Conservation (phyloP, 2,113 vertebrate genomes). For the Oncorhynchus kisutch region DNA sequence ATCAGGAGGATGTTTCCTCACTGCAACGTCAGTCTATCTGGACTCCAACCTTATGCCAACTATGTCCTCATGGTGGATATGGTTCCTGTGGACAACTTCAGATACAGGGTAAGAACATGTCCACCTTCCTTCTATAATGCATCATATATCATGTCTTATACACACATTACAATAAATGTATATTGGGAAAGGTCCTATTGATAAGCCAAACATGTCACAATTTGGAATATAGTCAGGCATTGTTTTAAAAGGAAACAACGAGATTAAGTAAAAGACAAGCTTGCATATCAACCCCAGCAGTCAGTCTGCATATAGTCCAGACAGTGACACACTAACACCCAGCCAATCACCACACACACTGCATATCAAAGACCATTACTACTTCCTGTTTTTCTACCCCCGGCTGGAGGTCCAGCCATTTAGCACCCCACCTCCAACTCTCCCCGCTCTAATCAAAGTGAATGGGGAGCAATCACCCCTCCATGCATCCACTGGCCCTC, state of each 20-base stretch:
- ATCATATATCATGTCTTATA: too few relatives aligned
- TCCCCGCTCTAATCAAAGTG: slow-evolving; percentile 69
- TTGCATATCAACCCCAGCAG: not conserved
- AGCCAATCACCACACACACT: slow-evolving; percentile 38
- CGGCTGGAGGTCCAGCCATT: slow-evolving; percentile 64
- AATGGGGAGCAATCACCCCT: slow-evolving; percentile 74
- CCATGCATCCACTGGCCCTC: slow-evolving; percentile 30
- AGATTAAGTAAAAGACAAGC: not conserved
- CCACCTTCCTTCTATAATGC: not conserved
- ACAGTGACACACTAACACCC: slow-evolving; percentile 33
- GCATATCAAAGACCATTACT: slow-evolving; percentile 70
- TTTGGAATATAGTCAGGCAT: not conserved
- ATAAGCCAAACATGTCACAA: too few relatives aligned
- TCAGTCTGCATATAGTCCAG: slow-evolving; percentile 45
- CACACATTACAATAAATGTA: too few relatives aligned
- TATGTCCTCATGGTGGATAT: slow-evolving; percentile 83
- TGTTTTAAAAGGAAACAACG: not conserved
- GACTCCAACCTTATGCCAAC: slow-evolving; percentile 77
- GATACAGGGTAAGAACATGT: slow-evolving; percentile 76
- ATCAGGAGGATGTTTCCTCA: slow-evolving; percentile 84
- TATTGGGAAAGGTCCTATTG: too few relatives aligned
- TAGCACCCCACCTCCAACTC: slow-evolving; percentile 49
- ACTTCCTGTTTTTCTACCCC: slow-evolving; percentile 72
- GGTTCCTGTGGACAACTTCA: slow-evolving; percentile 77
- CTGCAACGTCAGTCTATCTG: slow-evolving; percentile 78